Base-by-base conservation (phyloP, 2,888 invertebrate species). In the Helleia helle region DNA sequence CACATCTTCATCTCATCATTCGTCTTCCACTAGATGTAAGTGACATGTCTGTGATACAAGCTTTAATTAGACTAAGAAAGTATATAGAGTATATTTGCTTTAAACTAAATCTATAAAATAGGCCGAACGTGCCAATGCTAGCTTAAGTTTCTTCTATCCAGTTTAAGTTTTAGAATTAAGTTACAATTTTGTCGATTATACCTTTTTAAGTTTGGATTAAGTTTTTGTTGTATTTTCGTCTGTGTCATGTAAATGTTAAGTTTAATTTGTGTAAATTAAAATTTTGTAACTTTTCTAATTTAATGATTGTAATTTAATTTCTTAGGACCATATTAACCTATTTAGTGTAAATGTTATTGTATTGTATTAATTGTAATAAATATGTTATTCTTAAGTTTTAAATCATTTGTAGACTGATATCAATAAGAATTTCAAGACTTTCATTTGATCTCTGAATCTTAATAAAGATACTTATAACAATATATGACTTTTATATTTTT, bases 371-470 rank as follows among this genome's bases (percentile, higher is more conserved):
- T n/a, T n/a, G n/a, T n/a, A n/a, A n/a, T n/a, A n/a, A n/a, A n/a
- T n/a, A n/a, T n/a, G n/a, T n/a, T n/a, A n/a, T n/a, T n/a, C n/a
- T n/a, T n/a, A n/a, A n/a, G n/a, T n/a, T n/a, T n/a, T n/a, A n/a
- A n/a, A n/a, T n/a, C 50, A 54, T 48, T 52, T 54, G 58, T 73
- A 73, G 73, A 77, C 75, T 81, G 74, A 75, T 71, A 62, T 56
- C 51, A 48, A 68, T 77, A 80, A 75, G 74, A 60, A 58, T 54
- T 69, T 62, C 65, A 80, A 75, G 81, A 84, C 84, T 84, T 84
- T 84, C 83, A 62, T 73, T 80, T 83, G 84, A 84, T 84, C 84
- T 84, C 83, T 64, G 66, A 70, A 67, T 72, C 63, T 75, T 66
- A 74, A 72, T 77, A 69, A 77, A 72, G 56, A 58, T 60, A 62